Base-by-base conservation (phyloP, 2,888 invertebrate species). In the Megastigmus dorsalis region DNA sequence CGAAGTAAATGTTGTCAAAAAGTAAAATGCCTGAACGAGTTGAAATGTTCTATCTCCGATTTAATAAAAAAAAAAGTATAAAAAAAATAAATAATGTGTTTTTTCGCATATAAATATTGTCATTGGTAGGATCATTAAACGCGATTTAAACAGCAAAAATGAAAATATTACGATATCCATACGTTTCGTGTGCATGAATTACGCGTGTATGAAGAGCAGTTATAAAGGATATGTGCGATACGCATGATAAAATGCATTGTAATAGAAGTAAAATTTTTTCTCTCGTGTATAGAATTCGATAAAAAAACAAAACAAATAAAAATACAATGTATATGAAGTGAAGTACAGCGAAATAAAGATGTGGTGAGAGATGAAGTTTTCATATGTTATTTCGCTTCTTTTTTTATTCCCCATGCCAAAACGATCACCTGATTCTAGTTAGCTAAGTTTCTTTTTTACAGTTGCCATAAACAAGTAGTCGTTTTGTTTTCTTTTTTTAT, bases 301-400 rank as follows among this genome's bases (percentile, higher is more conserved):
- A 62, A 60, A 18, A 30, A 48, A 54, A 45, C 41, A 36, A 60
- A 54, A 70, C 43, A 30, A 73, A 60, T 73, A n/a, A n/a, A n/a
- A n/a, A n/a, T n/a, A n/a, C n/a, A n/a, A n/a, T n/a, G 73, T 73
- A 62, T 67, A 45, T 26, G 36, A 69, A 74, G n/a, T 68, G 62
- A 68, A 74, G 43, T 63, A 59, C 62, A 50, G 65, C 52, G 74
- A 74, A 69, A n/a, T 74, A 69, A 74, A 69, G 69, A 50, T 69
- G 65, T 65, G 74, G 52, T 69, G 69, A 69, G 59, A 68, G 60
- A 55, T 36, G 38, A 63, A 36, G 5, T 18, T 33, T 20, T 50
- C n/a, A 36, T 38, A n/a, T n/a, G n/a, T n/a, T n/a, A n/a, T n/a
- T n/a, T n/a, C n/a, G n/a, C 3, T 38, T 52, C 20, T 48, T 23